These are phyloP conservation scores for Ptyas mucosa DNA, from an alignment of 2,113 vertebrate species.

Conservation along the genomic window DNA sequence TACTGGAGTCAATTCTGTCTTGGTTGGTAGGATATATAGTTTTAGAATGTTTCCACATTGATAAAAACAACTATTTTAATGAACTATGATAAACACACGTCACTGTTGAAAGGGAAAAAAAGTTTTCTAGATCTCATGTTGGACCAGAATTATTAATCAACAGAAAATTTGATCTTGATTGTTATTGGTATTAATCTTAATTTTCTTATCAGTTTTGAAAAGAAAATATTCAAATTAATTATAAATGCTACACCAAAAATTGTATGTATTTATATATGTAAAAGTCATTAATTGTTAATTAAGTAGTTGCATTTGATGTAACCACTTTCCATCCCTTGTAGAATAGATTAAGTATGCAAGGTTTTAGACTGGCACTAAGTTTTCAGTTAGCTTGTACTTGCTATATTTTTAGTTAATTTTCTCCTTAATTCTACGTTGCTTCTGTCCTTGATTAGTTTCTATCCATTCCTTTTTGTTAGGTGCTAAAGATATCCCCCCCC, in stretches of 20 bases:
- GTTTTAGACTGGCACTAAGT: neutral
- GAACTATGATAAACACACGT: constrained; percentile 37
- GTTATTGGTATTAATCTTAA: neutral
- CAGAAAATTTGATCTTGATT: neutral
- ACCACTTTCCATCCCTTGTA: neutral
- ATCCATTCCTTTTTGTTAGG: neutral
- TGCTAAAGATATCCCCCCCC: neutral
- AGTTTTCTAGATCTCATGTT: constrained; percentile 50
- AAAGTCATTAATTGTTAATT: neutral
- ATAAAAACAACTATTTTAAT: constrained; percentile 54
- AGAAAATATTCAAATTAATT: constrained; percentile 29
- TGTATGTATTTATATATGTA: neutral
- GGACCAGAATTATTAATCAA: constrained; percentile 55
- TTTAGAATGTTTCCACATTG: constrained; percentile 39
- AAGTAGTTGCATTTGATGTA: neutral
- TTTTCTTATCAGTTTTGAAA: neutral
- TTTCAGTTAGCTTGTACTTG: neutral
- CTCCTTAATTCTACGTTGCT: neutral
- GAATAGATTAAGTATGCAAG: neutral
- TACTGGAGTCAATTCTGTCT: constrained; percentile 40
- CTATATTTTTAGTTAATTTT: neutral
- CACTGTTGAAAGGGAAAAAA: constrained; percentile 52
- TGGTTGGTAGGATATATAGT: constrained; percentile 44
- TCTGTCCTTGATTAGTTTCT: neutral
- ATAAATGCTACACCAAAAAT: neutral